Evolutionary conservation across 2,888 invertebrate species (phyloP).

Genomic region (Gibbula magus): DNA sequence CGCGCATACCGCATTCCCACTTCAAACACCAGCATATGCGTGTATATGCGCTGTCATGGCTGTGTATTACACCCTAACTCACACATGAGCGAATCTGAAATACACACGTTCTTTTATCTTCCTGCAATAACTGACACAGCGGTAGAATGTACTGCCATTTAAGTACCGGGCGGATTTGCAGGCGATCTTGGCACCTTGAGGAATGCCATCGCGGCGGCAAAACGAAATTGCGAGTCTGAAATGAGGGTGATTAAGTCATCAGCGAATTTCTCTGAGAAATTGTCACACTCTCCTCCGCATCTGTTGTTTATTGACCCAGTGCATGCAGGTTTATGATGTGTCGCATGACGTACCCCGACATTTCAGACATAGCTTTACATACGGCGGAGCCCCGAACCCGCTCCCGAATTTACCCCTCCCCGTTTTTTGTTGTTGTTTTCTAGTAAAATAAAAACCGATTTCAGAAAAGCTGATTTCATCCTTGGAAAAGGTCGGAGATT

Average conservation of each 20-base stretch:
- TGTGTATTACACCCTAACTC: background rate
- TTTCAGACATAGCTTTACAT: background rate
- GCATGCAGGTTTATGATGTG: background rate
- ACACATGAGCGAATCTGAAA: background rate
- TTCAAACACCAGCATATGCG: background rate
- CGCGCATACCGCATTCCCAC: background rate
- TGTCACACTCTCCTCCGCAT: background rate
- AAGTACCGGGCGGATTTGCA: background rate
- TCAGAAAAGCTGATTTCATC: too few relatives aligned
- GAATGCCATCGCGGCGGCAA: background rate
- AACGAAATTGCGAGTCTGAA: constrained; percentile 1
- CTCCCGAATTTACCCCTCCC: too few relatives aligned
- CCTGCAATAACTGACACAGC: background rate
- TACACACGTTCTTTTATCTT: background rate
- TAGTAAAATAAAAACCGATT: too few relatives aligned
- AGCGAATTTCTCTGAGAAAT: background rate
- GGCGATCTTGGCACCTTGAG: background rate
- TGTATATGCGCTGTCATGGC: background rate
- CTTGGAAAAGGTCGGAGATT: too few relatives aligned
- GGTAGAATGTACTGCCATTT: background rate
- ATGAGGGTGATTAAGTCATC: background rate
- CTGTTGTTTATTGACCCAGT: background rate
- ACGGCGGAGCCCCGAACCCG: background rate
- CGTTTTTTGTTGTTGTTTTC: too few relatives aligned
- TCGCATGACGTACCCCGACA: background rate